Percentiles rank a stretch among this genome's conserved stretches.
These are phyloP conservation scores for Drymodes brunneopygia DNA, from an alignment of 2,113 vertebrate species.

Conservation along the genomic window DNA sequence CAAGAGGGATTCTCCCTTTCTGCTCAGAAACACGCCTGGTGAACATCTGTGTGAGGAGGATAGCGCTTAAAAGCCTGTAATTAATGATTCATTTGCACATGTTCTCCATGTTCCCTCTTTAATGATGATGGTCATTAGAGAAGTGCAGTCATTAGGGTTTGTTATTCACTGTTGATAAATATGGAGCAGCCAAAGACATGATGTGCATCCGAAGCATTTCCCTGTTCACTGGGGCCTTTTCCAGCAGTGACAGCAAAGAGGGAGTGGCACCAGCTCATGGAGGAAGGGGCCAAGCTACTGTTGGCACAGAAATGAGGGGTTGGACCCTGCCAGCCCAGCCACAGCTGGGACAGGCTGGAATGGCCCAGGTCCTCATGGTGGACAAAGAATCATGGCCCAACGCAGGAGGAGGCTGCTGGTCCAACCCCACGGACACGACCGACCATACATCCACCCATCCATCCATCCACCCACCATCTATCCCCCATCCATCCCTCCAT, in stretches of 20 bases:
- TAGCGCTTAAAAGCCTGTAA: neutral
- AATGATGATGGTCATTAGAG: neutral
- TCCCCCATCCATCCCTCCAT: neutral
- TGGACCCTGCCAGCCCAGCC: fast-evolving
- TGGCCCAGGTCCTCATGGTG: neutral
- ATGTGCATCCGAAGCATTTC: neutral
- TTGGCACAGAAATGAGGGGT: fast-evolving
- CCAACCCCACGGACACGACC: fast-evolving
- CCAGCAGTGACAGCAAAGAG: neutral
- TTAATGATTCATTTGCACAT: slow-evolving; percentile 38
- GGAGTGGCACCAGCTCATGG: neutral
- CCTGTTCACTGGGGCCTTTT: neutral
- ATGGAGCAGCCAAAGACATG: neutral
- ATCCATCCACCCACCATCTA: neutral
- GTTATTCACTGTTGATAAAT: slow-evolving; percentile 16
- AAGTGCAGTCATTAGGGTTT: neutral
- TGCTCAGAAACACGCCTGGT: neutral
- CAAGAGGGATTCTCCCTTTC: neutral
- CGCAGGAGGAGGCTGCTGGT: fast-evolving
- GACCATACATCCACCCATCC: fast-evolving
- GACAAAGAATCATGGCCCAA: fast-evolving
- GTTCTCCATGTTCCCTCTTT: slow-evolving; percentile 10
- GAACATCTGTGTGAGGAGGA: neutral
- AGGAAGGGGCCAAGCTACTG: fast-evolving
- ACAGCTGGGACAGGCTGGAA: neutral